phyloP scores from a whole-genome alignment of 2,797 vertebrate species.

The Acestrorhynchus altus region DNA sequence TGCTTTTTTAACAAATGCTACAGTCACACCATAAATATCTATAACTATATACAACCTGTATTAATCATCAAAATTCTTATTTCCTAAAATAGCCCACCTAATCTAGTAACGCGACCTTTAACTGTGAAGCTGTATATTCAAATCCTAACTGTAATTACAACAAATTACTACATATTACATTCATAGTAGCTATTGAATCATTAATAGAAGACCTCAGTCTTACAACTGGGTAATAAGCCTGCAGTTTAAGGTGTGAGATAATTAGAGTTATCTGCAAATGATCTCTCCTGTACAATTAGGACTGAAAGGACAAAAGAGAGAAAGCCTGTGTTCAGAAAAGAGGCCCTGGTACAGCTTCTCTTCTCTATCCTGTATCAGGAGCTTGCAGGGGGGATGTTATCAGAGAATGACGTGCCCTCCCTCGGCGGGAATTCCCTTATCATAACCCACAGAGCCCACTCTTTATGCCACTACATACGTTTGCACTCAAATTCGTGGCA shows the following conservation, averaged over 20 bases:
- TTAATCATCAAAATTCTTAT: background rate
- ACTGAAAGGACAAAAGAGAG: slow-evolving; percentile 7
- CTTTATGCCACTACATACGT: slow-evolving; percentile 48
- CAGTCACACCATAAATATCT: background rate
- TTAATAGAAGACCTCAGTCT: too few relatives aligned
- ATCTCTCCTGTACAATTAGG: background rate
- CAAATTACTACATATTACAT: background rate
- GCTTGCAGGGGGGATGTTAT: slow-evolving; percentile 73
- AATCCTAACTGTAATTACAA: background rate
- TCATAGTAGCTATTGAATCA: background rate
- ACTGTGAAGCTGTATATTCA: background rate
- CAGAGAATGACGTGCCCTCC: slow-evolving; percentile 77
- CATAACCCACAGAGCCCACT: slow-evolving; percentile 66
- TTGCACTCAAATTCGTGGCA: slow-evolving; percentile 30
- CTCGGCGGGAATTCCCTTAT: slow-evolving; percentile 78
- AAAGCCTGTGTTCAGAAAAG: slow-evolving; percentile 48
- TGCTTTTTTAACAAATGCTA: background rate
- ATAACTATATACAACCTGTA: background rate
- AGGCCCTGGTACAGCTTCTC: slow-evolving; percentile 49
- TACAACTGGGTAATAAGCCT: background rate
- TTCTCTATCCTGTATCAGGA: slow-evolving; percentile 71
- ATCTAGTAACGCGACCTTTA: background rate
- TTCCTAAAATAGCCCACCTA: background rate
- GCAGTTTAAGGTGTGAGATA: background rate
- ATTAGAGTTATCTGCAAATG: background rate